phyloP scores from a whole-genome alignment of 2,888 invertebrate species.

The Camptogramma bilineatum region DNA sequence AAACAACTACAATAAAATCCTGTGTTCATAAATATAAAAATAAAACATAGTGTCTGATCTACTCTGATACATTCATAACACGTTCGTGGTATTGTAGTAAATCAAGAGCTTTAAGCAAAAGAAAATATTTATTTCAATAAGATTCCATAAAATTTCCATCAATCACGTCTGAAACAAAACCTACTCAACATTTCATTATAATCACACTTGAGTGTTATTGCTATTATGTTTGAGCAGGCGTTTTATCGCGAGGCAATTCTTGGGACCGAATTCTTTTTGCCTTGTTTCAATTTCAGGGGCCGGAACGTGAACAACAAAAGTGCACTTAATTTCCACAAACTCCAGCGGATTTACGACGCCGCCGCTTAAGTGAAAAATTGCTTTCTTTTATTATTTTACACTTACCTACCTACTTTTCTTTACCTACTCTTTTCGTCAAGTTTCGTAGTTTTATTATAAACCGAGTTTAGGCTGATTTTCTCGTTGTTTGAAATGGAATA shows the following conservation, averaged over 20 bases:
- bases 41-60: too few species aligned
- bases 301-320: constrained; percentile 61
- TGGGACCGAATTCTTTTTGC: constrained; percentile 41
- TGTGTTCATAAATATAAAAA: too few species aligned
- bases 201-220: constrained; percentile 38
- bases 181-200: constrained; percentile 24
- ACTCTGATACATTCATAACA: too few species aligned
- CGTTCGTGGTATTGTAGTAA: too few species aligned
- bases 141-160: not conserved
- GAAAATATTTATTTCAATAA: not conserved
- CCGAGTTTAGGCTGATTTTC: not conserved
- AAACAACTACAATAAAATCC: too few species aligned
- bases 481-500: too few species aligned
- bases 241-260: constrained; percentile 26
- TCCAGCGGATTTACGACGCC: constrained; percentile 66
- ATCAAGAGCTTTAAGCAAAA: too few species aligned
- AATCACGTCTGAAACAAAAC: constrained; percentile 11
- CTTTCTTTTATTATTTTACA: constrained; percentile 60
- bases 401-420: constrained; percentile 11
- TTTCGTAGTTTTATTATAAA: constrained; percentile 2
- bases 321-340: constrained; percentile 71
- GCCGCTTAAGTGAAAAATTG: constrained; percentile 69
- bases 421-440: constrained; percentile 1
- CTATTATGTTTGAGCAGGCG: constrained; percentile 41
- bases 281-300: constrained; percentile 49